These are phyloP conservation scores for Penaeus chinensis DNA, from an alignment of 1,140 invertebrate species.

Conservation along the genomic window DNA sequence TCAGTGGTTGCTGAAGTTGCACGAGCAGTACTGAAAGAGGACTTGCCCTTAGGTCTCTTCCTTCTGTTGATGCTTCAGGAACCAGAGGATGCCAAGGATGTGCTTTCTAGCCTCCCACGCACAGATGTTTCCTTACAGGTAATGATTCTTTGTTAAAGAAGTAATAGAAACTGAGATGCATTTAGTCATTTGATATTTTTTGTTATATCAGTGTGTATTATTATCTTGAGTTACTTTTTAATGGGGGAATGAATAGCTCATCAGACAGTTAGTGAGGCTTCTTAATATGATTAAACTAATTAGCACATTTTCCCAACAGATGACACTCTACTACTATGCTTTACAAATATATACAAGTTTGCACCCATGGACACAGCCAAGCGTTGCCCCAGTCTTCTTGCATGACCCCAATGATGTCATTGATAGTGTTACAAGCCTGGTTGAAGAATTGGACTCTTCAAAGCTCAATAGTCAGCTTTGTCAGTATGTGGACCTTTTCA, in stretches of 20 bases:
- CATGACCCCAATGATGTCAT: conserved; percentile 53
- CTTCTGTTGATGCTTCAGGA: conserved; percentile 37
- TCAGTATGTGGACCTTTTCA: conserved; percentile 56
- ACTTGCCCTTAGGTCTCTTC: conserved; percentile 45
- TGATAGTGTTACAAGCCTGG: conserved; percentile 26
- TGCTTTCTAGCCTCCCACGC: conserved; percentile 45
- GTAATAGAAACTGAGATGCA: neutral
- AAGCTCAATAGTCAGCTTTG: conserved; percentile 15
- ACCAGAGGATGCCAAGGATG: conserved; percentile 33
- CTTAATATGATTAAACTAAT: neutral
- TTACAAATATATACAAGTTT: conserved; percentile 61
- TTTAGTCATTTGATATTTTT: neutral
- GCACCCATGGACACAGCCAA: conserved; percentile 55
- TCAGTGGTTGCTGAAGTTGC: conserved; percentile 55
- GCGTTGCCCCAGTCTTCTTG: conserved; percentile 54
- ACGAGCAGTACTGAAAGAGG: conserved; percentile 44
- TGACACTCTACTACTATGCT: conserved; percentile 62
- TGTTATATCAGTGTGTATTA: neutral
- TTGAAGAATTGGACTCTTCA: conserved; percentile 12
- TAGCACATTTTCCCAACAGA: conserved; percentile 27
- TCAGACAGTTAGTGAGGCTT: too few relatives aligned
- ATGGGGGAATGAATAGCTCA: too few relatives aligned
- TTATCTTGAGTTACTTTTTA: neutral
- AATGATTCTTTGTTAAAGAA: neutral
- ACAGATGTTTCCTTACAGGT: conserved; percentile 61